Conservation (phyloP, 2,888 invertebrate genomes). For the Scaptomyza polygonia region DNA sequence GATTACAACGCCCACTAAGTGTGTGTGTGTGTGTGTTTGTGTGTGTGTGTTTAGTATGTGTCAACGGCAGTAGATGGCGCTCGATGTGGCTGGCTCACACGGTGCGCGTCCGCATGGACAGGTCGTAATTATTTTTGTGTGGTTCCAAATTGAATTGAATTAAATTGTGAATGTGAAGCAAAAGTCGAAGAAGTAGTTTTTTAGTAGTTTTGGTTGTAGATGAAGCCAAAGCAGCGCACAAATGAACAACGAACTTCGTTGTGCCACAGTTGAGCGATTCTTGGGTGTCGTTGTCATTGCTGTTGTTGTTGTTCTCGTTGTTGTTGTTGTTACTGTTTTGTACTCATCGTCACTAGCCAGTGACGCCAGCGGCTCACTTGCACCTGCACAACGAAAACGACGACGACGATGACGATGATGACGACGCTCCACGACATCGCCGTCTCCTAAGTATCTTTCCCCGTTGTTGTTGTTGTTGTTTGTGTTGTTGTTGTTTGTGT, state of each 20-base stretch:
- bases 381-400: conserved; percentile 60
- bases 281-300: conserved; percentile 73
- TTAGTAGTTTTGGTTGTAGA: conserved; percentile 11
- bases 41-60: conserved; percentile 55
- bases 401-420: conserved; percentile 39
- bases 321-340: conserved; percentile 48
- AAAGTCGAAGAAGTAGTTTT: conserved; percentile 33
- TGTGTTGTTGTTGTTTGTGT: not conserved
- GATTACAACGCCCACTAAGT: conserved; percentile 35
- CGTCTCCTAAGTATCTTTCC: conserved; percentile 54
- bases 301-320: conserved; percentile 19
- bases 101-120: conserved; percentile 76
- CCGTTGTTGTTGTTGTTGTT: conserved; percentile 32
- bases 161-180: conserved; percentile 65
- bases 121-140: conserved; percentile 76
- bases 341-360: conserved; percentile 59
- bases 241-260: conserved; percentile 74
- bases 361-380: conserved; percentile 63
- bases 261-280: conserved; percentile 79
- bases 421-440: conserved; percentile 38
- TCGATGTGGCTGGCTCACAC: conserved; percentile 63
- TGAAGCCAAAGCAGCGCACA: conserved; percentile 65
- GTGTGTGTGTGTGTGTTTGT: not conserved
- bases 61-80: conserved; percentile 66
- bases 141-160: conserved; percentile 81